Base-by-base conservation (phyloP, 1,140 invertebrate species). In the Brachionus koreanus region DNA sequence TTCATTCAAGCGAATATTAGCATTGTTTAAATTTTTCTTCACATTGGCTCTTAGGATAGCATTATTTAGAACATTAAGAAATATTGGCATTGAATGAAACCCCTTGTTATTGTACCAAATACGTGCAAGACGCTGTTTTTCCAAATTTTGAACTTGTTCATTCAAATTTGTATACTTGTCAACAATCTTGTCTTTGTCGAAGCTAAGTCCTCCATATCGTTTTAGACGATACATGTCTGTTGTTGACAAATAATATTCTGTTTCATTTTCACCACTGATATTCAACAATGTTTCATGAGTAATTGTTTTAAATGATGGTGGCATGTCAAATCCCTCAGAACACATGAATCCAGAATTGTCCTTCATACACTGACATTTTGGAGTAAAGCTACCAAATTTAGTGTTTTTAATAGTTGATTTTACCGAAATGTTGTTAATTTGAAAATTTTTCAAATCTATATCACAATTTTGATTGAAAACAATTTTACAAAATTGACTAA, bases 61-160 rank as follows among this genome's bases (percentile, higher is more conserved):
- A 85, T 92, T 92, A 88, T 93, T 93, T 63, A 94, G 87, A 0
- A 91, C 63, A 72, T 82, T 82, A 9, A 82, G 12, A 72, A 67
- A 82, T 33, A 82, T 61, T 13, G 79, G 57, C 63, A 67, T 65
- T 49, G 79, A 29, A 82, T 82, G 63, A 82, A 67, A 82, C 6
- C 57, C 87, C 82, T 86, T 87, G 83, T 86, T 87, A 82, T 87
- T 87, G 77, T 86, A 88, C 87, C 87, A 88, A 5, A 87, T 84
- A 39, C 76, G 49, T 39, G 76, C 76, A 42, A 29, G 29, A 6
- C 76, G 46, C 10, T 79, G 10, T 65, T 79, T 79, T 39, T 61
- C 76, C 37, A 79, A 79, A 42, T 61, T 79, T 43, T 79, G 46
- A 19, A 79, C 19, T 13, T 35, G 37, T 10, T 63, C 76, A 79